These are phyloP conservation scores for Tridacna crocea DNA, from an alignment of 2,888 invertebrate species.

Conservation along the genomic window DNA sequence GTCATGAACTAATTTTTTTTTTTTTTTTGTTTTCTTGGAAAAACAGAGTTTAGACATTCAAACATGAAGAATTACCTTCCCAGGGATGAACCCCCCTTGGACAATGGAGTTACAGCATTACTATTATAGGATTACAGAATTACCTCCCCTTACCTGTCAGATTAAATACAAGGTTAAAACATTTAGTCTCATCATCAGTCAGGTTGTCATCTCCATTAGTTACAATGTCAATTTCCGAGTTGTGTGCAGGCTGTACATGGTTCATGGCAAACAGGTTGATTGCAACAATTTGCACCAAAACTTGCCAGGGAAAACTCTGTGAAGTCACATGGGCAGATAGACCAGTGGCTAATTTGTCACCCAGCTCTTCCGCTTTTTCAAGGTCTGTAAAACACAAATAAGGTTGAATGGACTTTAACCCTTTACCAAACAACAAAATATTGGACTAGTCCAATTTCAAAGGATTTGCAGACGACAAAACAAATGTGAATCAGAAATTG, in stretches of 20 bases:
- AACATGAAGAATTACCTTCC: no score
- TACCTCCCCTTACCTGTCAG: slow-evolving; percentile 86
- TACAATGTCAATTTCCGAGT: slow-evolving; percentile 40
- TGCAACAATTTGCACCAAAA: slow-evolving; percentile 91
- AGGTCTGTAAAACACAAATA: slow-evolving; percentile 84
- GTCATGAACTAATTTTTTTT: no score
- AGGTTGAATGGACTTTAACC: background rate
- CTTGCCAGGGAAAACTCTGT: slow-evolving; percentile 90
- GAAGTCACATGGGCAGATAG: slow-evolving; percentile 91
- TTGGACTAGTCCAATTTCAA: background rate
- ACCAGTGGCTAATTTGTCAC: slow-evolving; percentile 89
- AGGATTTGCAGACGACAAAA: no score
- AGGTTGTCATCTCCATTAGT: slow-evolving; percentile 77
- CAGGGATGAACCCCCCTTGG: no score
- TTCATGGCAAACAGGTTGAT: slow-evolving; percentile 90
- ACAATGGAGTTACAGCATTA: no score
- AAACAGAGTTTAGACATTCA: no score
- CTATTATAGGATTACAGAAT: no score
- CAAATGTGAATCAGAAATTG: no score
- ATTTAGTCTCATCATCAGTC: slow-evolving; percentile 87
- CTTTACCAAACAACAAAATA: background rate
- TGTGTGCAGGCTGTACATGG: slow-evolving; percentile 68
- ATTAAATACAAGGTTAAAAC: slow-evolving; percentile 87
- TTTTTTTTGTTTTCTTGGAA: no score
- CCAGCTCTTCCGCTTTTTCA: slow-evolving; percentile 87